Evolutionary conservation across 1,140 invertebrate genomes (phyloP).

Genomic region (Drosophila bifasciata): DNA sequence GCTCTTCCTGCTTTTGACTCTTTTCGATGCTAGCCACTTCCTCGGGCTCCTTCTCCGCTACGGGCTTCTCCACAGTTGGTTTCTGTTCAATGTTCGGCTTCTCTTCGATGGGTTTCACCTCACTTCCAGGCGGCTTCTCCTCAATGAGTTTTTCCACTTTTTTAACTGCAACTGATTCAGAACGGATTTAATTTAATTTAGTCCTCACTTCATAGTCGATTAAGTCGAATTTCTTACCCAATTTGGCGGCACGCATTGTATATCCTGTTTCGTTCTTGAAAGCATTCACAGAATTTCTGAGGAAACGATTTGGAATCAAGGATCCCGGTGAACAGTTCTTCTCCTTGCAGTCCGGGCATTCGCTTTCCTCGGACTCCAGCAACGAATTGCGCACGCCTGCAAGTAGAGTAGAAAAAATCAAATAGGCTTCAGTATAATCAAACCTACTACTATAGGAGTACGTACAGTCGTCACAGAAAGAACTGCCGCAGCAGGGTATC

Average conservation of each 20-base stretch:
- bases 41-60: constrained; percentile 6
- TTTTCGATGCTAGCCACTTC: constrained; percentile 10
- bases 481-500: constrained; percentile 98
- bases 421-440: constrained; percentile 14
- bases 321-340: constrained; percentile 96
- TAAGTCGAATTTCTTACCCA: constrained; percentile 32
- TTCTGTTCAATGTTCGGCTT: constrained; percentile 30
- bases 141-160: constrained; percentile 4
- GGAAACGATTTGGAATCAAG: constrained; percentile 95
- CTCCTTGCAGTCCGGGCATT: constrained; percentile 97
- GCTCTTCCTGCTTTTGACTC: constrained; percentile 17
- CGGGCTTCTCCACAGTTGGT: constrained; percentile 22
- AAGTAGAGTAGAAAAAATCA: neutral
- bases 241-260: constrained; percentile 66
- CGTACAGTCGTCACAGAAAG: constrained; percentile 98
- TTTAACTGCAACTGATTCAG: constrained; percentile 13
- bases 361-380: constrained; percentile 96
- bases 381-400: constrained; percentile 93
- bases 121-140: neutral
- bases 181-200: neutral
- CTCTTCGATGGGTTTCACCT: constrained; percentile 26
- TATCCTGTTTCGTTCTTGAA: constrained; percentile 97
- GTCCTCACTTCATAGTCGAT: fast-evolving
- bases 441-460: constrained; percentile 76
- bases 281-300: constrained; percentile 93